Conservation (phyloP, 1,140 invertebrate species). For the Metopolophium dirhodum region DNA sequence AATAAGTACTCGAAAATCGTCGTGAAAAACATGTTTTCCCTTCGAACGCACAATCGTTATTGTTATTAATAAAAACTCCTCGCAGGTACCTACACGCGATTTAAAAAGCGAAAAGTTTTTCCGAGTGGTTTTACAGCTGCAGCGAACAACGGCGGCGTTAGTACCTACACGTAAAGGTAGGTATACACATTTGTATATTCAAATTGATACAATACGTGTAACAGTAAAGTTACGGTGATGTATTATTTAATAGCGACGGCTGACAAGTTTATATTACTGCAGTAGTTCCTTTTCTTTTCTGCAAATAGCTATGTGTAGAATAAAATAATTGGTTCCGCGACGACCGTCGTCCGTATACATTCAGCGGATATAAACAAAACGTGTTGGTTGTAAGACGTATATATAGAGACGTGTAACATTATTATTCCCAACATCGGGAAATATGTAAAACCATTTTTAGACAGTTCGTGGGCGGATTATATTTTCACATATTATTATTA, state of each 20-base stretch:
- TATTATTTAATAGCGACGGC: not conserved
- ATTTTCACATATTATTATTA: not conserved
- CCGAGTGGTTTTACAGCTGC: not conserved
- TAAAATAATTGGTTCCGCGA: not conserved
- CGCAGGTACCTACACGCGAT: not conserved
- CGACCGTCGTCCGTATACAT: not conserved
- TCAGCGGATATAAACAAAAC: not conserved
- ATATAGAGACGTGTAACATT: not conserved
- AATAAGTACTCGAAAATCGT: too few relatives aligned
- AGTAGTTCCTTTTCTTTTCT: not conserved
- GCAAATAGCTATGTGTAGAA: not conserved
- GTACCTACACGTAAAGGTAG: not conserved
- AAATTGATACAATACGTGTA: not conserved
- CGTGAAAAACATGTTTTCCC: not conserved
- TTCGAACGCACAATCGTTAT: not conserved
- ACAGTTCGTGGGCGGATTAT: not conserved
- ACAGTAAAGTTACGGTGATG: not conserved
- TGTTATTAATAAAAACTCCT: not conserved
- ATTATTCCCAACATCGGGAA: not conserved
- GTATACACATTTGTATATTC: not conserved
- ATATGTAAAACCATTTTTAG: not conserved
- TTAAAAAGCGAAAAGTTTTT: not conserved
- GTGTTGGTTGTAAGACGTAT: not conserved
- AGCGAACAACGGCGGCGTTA: not conserved
- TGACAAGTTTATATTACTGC: not conserved